A percentile compares a stretch with the other conserved stretches of the same genome.
Conservation (phyloP, 2,888 invertebrate genomes). For the Aphidoletes aphidimyza region DNA sequence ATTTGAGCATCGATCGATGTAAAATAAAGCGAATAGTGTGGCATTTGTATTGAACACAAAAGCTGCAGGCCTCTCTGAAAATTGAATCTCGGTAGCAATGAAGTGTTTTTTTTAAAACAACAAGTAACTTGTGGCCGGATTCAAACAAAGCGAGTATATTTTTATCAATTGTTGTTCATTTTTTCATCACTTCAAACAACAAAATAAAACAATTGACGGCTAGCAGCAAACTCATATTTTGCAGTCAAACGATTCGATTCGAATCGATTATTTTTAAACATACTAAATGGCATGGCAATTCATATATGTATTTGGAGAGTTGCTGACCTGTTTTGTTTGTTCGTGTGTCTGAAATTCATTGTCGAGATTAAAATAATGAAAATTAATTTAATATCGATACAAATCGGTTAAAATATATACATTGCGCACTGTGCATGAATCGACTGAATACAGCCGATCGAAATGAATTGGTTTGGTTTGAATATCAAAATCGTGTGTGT, state of each 20-base stretch:
- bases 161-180: too few relatives aligned
- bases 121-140: too few relatives aligned
- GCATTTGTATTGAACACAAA: too few relatives aligned
- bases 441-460: background rate
- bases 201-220: background rate
- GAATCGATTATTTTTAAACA: background rate
- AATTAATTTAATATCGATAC: slow-evolving; percentile 16
- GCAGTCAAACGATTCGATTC: background rate
- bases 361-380: background rate
- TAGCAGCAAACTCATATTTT: background rate
- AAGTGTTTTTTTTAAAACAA: too few relatives aligned
- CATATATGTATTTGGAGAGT: too few relatives aligned
- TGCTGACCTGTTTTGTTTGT: background rate
- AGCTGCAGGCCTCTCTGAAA: too few relatives aligned
- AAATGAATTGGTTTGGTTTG: too few relatives aligned
- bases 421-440: background rate
- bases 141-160: too few relatives aligned
- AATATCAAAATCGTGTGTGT: too few relatives aligned
- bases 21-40: background rate
- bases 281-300: too few relatives aligned
- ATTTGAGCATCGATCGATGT: background rate
- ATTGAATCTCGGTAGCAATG: too few relatives aligned
- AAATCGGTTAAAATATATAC: background rate
- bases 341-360: background rate
- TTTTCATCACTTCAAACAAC: background rate